Percentiles rank a stretch among this genome's conserved stretches.
phyloP scores from a whole-genome alignment of 2,113 vertebrate species.

The Solea senegalensis region DNA sequence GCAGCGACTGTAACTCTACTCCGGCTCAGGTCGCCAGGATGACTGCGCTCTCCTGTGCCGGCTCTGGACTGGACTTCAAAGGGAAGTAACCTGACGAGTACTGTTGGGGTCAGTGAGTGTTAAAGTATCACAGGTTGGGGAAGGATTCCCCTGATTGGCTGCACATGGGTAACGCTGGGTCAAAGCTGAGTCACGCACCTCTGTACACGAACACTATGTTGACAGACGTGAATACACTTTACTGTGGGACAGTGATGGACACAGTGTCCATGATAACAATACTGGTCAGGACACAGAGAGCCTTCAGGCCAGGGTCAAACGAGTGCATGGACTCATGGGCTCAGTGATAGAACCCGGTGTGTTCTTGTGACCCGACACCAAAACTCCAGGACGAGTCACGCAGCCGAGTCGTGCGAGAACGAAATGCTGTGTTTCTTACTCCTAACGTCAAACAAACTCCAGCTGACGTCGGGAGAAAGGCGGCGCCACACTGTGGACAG shows the following conservation, averaged over 20 bases:
- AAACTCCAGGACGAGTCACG: too few species aligned
- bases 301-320: too few species aligned
- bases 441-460: too few species aligned
- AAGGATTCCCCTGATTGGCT: conserved; percentile 29
- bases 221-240: conserved; percentile 56
- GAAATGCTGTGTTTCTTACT: too few species aligned
- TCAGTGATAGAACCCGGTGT: too few species aligned
- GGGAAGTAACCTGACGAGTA: conserved; percentile 23
- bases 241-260: conserved; percentile 54
- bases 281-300: too few species aligned
- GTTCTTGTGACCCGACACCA: too few species aligned
- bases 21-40: conserved; percentile 22
- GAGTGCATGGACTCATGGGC: too few species aligned
- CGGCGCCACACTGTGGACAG: too few species aligned
- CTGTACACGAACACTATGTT: conserved; percentile 40
- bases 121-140: conserved; percentile 46
- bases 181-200: conserved; percentile 56
- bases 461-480: too few species aligned
- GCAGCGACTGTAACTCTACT: conserved; percentile 33
- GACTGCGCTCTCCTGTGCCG: conserved; percentile 22
- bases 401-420: too few species aligned
- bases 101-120: conserved; percentile 49
- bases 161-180: conserved; percentile 43
- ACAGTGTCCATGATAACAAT: conserved; percentile 58
- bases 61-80: conserved; percentile 36